Evolutionary conservation across 1,140 invertebrate species (phyloP), one percentile per base, ranked within the genome.

Genomic region (Drosophila mojavensis): DNA sequence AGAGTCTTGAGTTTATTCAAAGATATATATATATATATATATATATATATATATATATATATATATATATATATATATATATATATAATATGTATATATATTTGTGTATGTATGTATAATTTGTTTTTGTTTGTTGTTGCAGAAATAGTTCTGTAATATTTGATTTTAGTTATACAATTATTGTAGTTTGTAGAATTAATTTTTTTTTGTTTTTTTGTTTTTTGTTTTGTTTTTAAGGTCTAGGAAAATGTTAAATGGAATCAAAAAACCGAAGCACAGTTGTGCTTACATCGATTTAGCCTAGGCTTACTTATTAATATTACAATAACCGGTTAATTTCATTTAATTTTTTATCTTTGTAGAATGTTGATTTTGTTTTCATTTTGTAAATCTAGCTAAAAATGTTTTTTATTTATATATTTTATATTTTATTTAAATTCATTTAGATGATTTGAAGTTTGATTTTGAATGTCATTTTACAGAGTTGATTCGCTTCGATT

Each of bases 1-100:
- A 89, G 84, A 89, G 84, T 89, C 78, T 89, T 75, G 84, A 84
- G 81, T 89, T 89, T 89, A 89, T 89, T 89, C 82, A 89, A 89
- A 89, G 84, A 84, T 89, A 88, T 82, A 72, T 71, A 71, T 85
- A 55, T 51, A 7, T n/a, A 28, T 28, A 5, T n/a, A 11, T 51
- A 24, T 48, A 17, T 81, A 43, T 24, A 2, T 20, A 20, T 20
- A 84, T 88, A 88, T 81, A 72, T 71, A 84, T 89, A 88, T 82
- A 72, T 71, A 84, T 89, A 89, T 79, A 72, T 71, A 45, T 15
- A 60, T 60, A 84, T 88, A 88, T 81, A 72, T 71, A 84, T 89
- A 88, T n/a, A n/a, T n/a, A n/a, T n/a, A n/a, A n/a, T n/a, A n/a
- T n/a, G n/a, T n/a, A n/a, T n/a, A n/a, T n/a, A n/a, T n/a, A n/a